phyloP scores from a whole-genome alignment of 2,888 invertebrate genomes.

The Agrotis segetum region DNA sequence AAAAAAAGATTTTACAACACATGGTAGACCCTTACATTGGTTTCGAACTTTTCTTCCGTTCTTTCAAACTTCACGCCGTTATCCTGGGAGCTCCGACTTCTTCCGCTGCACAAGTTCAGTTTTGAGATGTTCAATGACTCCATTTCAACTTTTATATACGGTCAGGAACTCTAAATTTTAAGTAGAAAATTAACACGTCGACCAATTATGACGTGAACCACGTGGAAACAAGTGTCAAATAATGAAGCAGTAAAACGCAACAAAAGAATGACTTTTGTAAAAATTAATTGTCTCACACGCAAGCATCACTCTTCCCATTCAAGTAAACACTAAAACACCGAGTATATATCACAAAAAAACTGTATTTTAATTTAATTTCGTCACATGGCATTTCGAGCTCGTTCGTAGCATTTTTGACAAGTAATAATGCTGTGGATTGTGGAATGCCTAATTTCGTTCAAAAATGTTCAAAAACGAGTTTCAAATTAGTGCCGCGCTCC shows the following conservation, averaged over 20 bases:
- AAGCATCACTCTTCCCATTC: conserved; percentile 70
- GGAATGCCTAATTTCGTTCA: conserved; percentile 46
- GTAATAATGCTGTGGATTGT: conserved; percentile 35
- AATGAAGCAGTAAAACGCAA: conserved; percentile 67
- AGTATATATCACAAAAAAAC: conserved; percentile 53
- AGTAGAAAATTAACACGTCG: conserved; percentile 85
- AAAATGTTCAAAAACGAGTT: conserved; percentile 45
- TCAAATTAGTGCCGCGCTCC: conserved; percentile 23
- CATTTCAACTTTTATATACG: conserved; percentile 75
- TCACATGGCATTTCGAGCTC: conserved; percentile 67
- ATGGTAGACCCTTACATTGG: conserved; percentile 75
- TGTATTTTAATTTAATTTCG: conserved; percentile 65
- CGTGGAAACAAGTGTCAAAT: conserved; percentile 89
- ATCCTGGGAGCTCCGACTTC: conserved; percentile 77
- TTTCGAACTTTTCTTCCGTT: conserved; percentile 76
- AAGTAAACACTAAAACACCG: conserved; percentile 59
- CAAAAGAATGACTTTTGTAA: conserved; percentile 65
- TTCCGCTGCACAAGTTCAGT: conserved; percentile 84
- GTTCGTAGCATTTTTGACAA: conserved; percentile 73
- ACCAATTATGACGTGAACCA: conserved; percentile 86
- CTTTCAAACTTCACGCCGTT: conserved; percentile 75
- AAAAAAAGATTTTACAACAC: conserved; percentile 35
- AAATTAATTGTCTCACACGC: conserved; percentile 59
- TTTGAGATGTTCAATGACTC: conserved; percentile 87
- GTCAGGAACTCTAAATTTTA: conserved; percentile 70